These are phyloP conservation scores for Dasypus novemcinctus DNA, from an alignment of 2,113 vertebrate genomes.

Conservation along the genomic window DNA sequence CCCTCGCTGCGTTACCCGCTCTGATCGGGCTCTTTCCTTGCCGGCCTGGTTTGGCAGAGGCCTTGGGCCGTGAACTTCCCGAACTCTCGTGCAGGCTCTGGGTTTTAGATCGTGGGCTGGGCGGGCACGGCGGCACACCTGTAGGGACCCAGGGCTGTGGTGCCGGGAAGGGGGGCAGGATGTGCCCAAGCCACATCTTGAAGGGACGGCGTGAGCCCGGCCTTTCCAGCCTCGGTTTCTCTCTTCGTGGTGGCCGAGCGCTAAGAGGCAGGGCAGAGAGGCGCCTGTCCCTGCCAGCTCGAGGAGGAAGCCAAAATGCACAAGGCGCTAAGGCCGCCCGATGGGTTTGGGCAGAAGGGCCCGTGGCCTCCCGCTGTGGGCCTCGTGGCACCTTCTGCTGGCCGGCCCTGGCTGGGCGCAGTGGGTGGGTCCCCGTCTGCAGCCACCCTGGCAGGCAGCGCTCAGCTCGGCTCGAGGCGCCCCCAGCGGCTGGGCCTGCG, in stretches of 20 bases:
- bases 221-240: neutral
- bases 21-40: neutral
- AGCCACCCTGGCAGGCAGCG: neutral
- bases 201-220: neutral
- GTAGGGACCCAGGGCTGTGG: too few species aligned
- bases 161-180: neutral
- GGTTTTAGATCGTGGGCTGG: neutral
- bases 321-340: neutral
- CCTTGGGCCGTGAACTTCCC: neutral
- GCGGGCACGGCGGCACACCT: neutral
- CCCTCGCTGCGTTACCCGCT: neutral
- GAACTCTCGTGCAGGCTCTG: neutral
- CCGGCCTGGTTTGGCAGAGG: neutral
- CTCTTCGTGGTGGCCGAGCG: neutral
- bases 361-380: neutral
- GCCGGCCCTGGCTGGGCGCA: neutral
- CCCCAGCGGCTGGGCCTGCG: neutral
- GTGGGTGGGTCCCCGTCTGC: neutral
- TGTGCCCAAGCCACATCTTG: neutral
- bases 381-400: neutral
- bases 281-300: neutral
- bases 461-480: slow-evolving; percentile 53
- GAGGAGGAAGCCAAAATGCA: neutral
- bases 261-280: neutral
- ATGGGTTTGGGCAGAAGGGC: neutral